Conservation (phyloP, 1,140 invertebrate genomes). For the Drosophila arawakana region DNA sequence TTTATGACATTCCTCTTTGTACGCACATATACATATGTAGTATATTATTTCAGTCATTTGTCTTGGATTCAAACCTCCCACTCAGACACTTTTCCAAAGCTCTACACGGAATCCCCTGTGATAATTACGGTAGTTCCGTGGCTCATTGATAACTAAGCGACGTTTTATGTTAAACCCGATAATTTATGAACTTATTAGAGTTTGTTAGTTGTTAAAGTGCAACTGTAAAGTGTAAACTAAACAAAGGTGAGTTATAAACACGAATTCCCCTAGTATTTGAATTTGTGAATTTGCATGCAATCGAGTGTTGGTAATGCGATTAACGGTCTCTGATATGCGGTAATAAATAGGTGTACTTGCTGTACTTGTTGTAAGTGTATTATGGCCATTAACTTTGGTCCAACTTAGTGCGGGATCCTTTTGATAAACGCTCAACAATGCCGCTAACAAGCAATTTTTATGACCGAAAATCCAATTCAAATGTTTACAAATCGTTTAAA, state of each 20-base stretch:
- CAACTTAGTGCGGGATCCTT: slow-evolving; percentile 32
- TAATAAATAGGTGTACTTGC: slow-evolving; percentile 70
- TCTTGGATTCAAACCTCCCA: slow-evolving; percentile 42
- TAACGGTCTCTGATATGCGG: slow-evolving; percentile 52
- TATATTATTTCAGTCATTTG: slow-evolving; percentile 64
- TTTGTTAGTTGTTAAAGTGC: slow-evolving; percentile 36
- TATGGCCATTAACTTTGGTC: slow-evolving; percentile 52
- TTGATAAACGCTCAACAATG: slow-evolving; percentile 69
- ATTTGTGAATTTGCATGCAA: slow-evolving; percentile 42
- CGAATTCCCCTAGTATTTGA: slow-evolving; percentile 4
- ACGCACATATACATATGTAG: too few species aligned
- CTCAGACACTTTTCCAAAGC: slow-evolving; percentile 4
- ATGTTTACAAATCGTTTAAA: slow-evolving; percentile 83
- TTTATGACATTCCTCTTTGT: slow-evolving; percentile 48
- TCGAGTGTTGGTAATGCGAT: slow-evolving; percentile 75
- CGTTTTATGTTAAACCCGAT: slow-evolving; percentile 73
- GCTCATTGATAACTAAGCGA: slow-evolving; percentile 75
- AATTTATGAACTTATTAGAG: slow-evolving; percentile 81
- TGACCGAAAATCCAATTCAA: slow-evolving; percentile 81
- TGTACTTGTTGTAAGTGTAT: slow-evolving; percentile 29
- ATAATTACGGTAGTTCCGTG: slow-evolving; percentile 65
- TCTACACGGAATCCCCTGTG: slow-evolving; percentile 4
- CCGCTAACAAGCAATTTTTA: slow-evolving; percentile 78
- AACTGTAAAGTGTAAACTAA: slow-evolving; percentile 18
- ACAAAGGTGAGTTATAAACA: slow-evolving; percentile 1